These are phyloP conservation scores for Carlito syrichta DNA, from an alignment of 2,113 vertebrate genomes.

Conservation along the genomic window DNA sequence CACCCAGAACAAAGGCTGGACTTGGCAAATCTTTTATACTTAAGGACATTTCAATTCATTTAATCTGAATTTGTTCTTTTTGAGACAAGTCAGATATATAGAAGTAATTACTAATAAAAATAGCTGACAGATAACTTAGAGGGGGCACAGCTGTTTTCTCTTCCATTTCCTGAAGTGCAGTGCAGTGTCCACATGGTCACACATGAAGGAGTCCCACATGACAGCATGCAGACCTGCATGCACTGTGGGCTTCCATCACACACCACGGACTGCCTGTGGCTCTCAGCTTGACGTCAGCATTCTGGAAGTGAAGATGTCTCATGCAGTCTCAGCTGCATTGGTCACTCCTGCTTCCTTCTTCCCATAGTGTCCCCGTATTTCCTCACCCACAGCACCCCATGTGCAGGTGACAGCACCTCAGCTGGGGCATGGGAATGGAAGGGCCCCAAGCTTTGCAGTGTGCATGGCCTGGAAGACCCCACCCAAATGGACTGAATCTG, in stretches of 20 bases:
- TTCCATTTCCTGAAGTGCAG: not conserved
- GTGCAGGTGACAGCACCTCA: not conserved
- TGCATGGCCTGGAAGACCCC: not conserved
- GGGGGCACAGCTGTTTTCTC: not conserved
- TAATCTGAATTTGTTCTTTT: not conserved
- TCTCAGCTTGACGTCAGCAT: not conserved
- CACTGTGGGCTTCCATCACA: not conserved
- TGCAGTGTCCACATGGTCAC: not conserved
- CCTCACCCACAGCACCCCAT: not conserved
- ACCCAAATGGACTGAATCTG: not conserved
- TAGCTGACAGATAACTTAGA: not conserved
- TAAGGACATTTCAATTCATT: not conserved
- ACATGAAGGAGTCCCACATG: not conserved
- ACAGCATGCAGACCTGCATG: not conserved
- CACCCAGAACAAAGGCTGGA: not conserved
- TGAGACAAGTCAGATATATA: not conserved
- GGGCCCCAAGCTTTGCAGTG: not conserved
- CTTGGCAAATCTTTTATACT: not conserved
- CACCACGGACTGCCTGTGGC: not conserved
- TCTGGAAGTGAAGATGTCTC: not conserved
- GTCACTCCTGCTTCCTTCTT: not conserved
- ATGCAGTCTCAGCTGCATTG: not conserved
- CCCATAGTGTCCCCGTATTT: not conserved
- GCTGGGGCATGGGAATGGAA: no score
- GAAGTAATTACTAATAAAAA: constrained; percentile 9